Evolutionary conservation across 1,140 invertebrate genomes (phyloP), one percentile per base, ranked within the genome.

Genomic region (Diabrotica undecimpunctata): DNA sequence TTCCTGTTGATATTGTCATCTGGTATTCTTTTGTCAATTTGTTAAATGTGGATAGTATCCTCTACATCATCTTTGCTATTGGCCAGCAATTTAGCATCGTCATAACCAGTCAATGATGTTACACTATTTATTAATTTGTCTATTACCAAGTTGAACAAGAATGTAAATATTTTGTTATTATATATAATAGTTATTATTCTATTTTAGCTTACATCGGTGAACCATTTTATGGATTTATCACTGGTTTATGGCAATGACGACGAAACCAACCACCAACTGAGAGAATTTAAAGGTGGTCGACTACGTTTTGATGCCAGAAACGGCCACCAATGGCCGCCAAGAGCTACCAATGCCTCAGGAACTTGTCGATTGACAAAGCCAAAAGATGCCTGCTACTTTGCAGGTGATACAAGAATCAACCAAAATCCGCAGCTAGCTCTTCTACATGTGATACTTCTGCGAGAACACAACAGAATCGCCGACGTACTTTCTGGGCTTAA

Each of bases 401-500:
- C 88, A 36, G 94, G 96, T 66, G 95, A 98, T 74, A 79, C 83
- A 35, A 81, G 95, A 66, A 88, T 88, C 0, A 98, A 98, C 80
- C 95, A 97, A 77, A 93, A 93, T 71, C 86, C 91, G 0, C 88
- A 90, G 63, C 74, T 96, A 41, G 88, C 91, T 0, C 80, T 92
- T 7, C 79, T 97, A 0, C 95, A 98, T 70, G 89, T 92, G 0
- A 77, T 97, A 5, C 83, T 94, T 51, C 80, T 96, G 61, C 82
- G 96, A 65, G 92, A 97, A 76, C 96, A 98, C 77, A 98, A 98
- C 79, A 84, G 92, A 55, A 82, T 98, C 13, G 94, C 95, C 0
- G 84, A 86, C 46, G 78, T 76, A 38, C 79, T 99, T 0, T 76
- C 84, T 0, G 72, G 81, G 6, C 73, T 96, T 0, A 98, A 98